phyloP scores from a whole-genome alignment of 2,888 invertebrate genomes.

The Heliconius charithonia region DNA sequence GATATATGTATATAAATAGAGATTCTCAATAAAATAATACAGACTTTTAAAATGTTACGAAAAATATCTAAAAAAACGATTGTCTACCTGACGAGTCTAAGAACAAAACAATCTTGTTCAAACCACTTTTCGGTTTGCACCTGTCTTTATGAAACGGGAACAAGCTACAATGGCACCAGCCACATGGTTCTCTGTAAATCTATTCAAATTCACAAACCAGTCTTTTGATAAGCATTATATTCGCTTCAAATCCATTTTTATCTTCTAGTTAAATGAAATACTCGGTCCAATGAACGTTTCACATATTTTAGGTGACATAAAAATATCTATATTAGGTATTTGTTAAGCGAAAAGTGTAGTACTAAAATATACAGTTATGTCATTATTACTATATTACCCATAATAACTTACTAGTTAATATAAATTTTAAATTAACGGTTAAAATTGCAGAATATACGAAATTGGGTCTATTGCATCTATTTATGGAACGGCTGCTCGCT shows the following conservation, averaged over 20 bases:
- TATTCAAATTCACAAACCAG: slow-evolving; percentile 35
- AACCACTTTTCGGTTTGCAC: slow-evolving; percentile 64
- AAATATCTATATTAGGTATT: neutral
- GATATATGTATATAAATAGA: neutral
- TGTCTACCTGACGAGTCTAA: slow-evolving; percentile 46
- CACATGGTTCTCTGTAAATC: slow-evolving; percentile 50
- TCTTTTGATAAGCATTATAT: no score
- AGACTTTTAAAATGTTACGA: neutral
- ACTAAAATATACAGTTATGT: neutral
- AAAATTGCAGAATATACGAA: slow-evolving; percentile 39
- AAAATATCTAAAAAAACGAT: slow-evolving; percentile 14
- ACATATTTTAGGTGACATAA: neutral
- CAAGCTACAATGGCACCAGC: slow-evolving; percentile 45
- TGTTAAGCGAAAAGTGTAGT: neutral
- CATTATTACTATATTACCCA: neutral
- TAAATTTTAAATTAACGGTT: slow-evolving; percentile 27
- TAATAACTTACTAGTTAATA: neutral
- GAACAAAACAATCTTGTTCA: slow-evolving; percentile 58
- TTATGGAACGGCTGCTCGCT: slow-evolving; percentile 40
- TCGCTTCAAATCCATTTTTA: slow-evolving; percentile 2
- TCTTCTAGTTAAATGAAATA: neutral
- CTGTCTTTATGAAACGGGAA: slow-evolving; percentile 56
- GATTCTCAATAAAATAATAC: neutral
- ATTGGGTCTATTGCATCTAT: slow-evolving; percentile 45
- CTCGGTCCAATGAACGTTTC: neutral